phyloP scores from a whole-genome alignment of 53 echinoderm and acorn worm genomes.

The Luidia sarsii region DNA sequence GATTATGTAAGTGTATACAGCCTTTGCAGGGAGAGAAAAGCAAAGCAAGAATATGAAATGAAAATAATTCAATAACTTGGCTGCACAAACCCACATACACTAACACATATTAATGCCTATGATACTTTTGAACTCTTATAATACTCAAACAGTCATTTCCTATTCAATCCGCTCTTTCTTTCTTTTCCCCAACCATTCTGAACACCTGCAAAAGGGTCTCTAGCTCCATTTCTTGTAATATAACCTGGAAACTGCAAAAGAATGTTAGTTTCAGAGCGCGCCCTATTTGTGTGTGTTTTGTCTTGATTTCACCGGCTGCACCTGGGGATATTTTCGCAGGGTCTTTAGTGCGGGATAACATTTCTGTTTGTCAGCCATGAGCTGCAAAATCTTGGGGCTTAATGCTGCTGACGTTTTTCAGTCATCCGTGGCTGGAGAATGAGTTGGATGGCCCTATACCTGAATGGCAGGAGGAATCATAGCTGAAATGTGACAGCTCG shows the following conservation, averaged over 20 bases:
- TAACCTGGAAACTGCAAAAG: constrained; percentile 26
- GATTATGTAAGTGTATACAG: too few species aligned
- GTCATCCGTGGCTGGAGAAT: too few species aligned
- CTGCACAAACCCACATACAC: too few species aligned
- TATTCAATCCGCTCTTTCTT: too few species aligned
- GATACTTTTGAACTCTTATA: too few species aligned
- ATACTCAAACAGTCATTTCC: too few species aligned
- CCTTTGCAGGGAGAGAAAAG: too few species aligned
- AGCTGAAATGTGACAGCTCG: neutral
- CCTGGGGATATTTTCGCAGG: constrained; percentile 37
- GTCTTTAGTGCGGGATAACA: constrained; percentile 47
- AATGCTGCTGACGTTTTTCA: neutral
- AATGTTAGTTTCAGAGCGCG: constrained; percentile 39
- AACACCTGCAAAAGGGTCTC: constrained; percentile 18
- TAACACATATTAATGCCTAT: too few species aligned
- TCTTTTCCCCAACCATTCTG: too few species aligned
- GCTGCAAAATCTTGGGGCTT: neutral
- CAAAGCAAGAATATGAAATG: too few species aligned
- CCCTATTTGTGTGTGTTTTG: constrained; percentile 33
- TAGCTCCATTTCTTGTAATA: neutral
- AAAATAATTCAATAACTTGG: too few species aligned
- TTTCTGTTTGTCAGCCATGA: constrained; percentile 48
- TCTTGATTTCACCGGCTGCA: constrained; percentile 18
- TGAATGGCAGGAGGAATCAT: neutral
- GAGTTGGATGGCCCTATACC: constrained; percentile 6